Evolutionary conservation across 2,113 vertebrate species (phyloP).

Genomic region (Ploceus nigricollis): DNA sequence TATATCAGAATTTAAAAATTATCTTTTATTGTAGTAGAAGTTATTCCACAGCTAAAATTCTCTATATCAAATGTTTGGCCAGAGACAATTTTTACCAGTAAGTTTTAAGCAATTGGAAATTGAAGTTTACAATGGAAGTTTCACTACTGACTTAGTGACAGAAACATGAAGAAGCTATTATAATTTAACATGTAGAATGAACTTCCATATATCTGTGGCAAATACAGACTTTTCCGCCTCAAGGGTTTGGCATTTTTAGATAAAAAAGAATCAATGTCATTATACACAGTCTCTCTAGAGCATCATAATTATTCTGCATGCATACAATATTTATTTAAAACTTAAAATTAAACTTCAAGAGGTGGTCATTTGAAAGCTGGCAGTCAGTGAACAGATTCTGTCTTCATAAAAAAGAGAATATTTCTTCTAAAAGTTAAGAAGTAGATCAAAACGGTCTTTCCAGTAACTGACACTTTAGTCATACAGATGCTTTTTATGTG

Average conservation of each 20-base stretch:
- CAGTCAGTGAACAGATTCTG: slow-evolving; percentile 88
- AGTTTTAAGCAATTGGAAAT: slow-evolving; percentile 50
- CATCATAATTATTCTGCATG: slow-evolving; percentile 86
- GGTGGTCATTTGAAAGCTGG: slow-evolving; percentile 92
- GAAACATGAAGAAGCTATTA: slow-evolving; percentile 8
- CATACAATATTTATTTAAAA: slow-evolving; percentile 98
- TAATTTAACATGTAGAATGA: slow-evolving; percentile 67
- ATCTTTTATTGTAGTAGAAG: not conserved
- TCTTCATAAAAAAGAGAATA: slow-evolving; percentile 97
- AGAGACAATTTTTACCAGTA: not conserved
- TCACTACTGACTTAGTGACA: not conserved
- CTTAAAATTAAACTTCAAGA: slow-evolving; percentile 88
- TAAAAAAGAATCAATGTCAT: slow-evolving; percentile 86
- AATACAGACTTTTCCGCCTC: slow-evolving; percentile 67
- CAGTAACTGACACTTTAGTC: slow-evolving; percentile 97
- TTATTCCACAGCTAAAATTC: not conserved
- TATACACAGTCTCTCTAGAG: slow-evolving; percentile 80
- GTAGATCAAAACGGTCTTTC: slow-evolving; percentile 93
- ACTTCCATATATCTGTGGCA: slow-evolving; percentile 58
- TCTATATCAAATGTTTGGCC: not conserved
- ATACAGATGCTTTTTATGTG: slow-evolving; percentile 96
- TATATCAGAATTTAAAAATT: not conserved
- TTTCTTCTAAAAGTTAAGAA: slow-evolving; percentile 94
- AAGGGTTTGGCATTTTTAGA: slow-evolving; percentile 79
- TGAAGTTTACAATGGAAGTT: slow-evolving; percentile 54